Percentiles rank a stretch among this genome's conserved stretches.
These are phyloP conservation scores for Cantharis lateralis DNA, from an alignment of 2,888 invertebrate genomes.

Conservation along the genomic window DNA sequence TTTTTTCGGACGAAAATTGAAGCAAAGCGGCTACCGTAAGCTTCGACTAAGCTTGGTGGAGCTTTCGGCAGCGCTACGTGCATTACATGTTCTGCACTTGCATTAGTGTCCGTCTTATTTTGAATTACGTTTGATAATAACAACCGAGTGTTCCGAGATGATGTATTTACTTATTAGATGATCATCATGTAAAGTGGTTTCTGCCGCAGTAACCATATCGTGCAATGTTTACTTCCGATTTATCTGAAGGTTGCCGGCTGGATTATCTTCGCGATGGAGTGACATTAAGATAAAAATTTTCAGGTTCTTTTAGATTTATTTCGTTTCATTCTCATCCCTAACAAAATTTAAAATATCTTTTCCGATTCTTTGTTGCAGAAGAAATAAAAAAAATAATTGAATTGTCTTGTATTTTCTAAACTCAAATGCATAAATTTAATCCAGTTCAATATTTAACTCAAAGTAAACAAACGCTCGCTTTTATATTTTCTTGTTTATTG, in stretches of 20 bases:
- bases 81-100: neutral
- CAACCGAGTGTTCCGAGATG: neutral
- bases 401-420: neutral
- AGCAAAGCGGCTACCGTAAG: neutral
- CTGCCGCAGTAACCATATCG: neutral
- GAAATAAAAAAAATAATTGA: neutral
- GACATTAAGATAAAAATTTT: neutral
- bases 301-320: neutral
- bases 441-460: neutral
- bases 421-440: neutral
- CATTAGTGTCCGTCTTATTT: neutral
- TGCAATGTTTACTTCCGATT: neutral
- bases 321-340: neutral
- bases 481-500: neutral
- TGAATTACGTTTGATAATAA: neutral
- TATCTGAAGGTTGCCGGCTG: neutral
- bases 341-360: neutral
- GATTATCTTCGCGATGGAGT: neutral
- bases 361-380: neutral
- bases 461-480: neutral
- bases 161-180: neutral
- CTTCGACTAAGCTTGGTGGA: neutral
- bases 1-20: neutral
- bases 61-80: too few relatives aligned
- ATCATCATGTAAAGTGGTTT: neutral